Evolutionary conservation across 1,140 invertebrate genomes (phyloP), one percentile per base, ranked within the genome.

Genomic region (Leptopilina clavipes): DNA sequence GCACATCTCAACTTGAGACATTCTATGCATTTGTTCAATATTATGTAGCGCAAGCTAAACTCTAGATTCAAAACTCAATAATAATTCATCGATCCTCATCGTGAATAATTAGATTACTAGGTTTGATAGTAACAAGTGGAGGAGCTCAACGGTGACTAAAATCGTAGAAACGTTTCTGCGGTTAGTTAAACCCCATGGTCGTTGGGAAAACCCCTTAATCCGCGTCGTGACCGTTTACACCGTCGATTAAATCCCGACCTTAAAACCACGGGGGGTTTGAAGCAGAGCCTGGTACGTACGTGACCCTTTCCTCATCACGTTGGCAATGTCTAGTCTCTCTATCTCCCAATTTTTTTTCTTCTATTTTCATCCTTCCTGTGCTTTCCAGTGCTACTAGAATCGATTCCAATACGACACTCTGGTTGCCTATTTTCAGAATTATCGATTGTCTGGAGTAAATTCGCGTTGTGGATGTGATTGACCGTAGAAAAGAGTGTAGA

Each of bases 161-260:
- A 78, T 76, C 48, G 72, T 52, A 76, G 72, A 82, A 85, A 79
- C 59, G 71, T 75, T 78, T 79, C 76, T 73, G 82, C 76, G 83
- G 82, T 85, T 81, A 40, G 75, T 77, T 81, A 79, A 76, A 80
- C 74, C 77, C 80, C 56, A 44, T 70, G 17, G 72, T 25, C 75
- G 56, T 37, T 65, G 65, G 59, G 12, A 65, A 65, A 65, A 37
- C 59, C 70, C 74, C 77, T 81, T 85, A 86, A 85, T 85, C 83
- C 31, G 56, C 76, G 79, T 78, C 74, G 82, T 79, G 83, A 84
- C 80, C 84, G 79, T 83, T 86, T 85, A 86, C 78, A 82, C 56
- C 77, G 81, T 76, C 79, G 79, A 84, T 85, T 82, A 85, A 85
- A 81, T 80, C 78, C 82, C 77, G 25, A 74, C 74, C 78, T 82